Evolutionary conservation across 2,888 invertebrate species (phyloP), one percentile per base, ranked within the genome.

Genomic region (Andrena bicolor): DNA sequence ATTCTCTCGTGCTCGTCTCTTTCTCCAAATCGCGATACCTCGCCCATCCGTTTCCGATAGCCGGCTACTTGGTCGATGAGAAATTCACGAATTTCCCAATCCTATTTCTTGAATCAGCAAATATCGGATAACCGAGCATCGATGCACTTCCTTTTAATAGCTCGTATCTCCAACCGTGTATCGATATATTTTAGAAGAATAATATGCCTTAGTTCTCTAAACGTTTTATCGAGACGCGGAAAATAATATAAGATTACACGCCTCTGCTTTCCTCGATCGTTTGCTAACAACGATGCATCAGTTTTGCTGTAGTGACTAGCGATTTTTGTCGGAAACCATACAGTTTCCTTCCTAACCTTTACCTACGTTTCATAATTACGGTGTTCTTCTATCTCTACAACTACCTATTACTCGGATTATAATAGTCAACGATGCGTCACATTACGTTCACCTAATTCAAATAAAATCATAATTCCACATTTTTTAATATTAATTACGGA

Each of bases 261-360:
- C 41, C 41, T 16, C 8, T 20, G 2, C 32, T 64, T 51, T 26
- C 1, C n/a, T 64, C 6, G 0, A n/a, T 51, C 4, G 0, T 20
- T 10, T 1, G 8, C 3, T 7, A 23, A 7, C 16, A 8, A 16
- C 16, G 30, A 16, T 16, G 32, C 75, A 8, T 69, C 64, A n/a
- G 20, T 77, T 69, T 58, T 13, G 66, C 58, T 13, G 32, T 68
- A 77, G 77, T 84, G 84, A 84, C 84, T 77, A 71, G 80, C 74
- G 56, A 61, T 80, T 83, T 80, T 84, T 49, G 0, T 69, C 30
- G 20, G 71, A 70, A 77, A 51, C 76, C 72, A 48, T 76, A 65
- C 10, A 70, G 48, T 61, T 69, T 69, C 20, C 32, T 61, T 60
- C 65, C 83, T 76, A 76, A 83, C 79, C 83, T 83, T 71, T 60